Conservation (phyloP, 2,797 vertebrate genomes). For the Scarus forsteni region DNA sequence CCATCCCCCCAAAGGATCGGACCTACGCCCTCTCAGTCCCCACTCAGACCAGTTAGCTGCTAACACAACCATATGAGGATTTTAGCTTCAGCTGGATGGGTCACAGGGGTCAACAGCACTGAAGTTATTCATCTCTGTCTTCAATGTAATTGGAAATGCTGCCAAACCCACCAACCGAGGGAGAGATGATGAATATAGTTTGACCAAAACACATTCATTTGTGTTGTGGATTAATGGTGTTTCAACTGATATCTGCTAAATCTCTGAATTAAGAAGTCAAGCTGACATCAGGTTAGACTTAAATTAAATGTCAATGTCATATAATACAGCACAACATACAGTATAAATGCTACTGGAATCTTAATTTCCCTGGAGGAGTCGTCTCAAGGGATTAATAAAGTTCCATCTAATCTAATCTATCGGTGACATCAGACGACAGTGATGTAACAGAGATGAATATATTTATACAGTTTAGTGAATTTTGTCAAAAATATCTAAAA, state of each 20-base stretch:
- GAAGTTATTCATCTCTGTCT: conserved; percentile 58
- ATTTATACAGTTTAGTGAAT: too few relatives aligned
- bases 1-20: conserved; percentile 48
- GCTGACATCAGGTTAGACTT: background rate
- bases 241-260: background rate
- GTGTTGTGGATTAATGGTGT: conserved; percentile 8
- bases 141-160: conserved; percentile 49
- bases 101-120: conserved; percentile 39
- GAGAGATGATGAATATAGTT: conserved; percentile 4
- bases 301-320: background rate
- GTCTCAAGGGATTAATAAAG: too few relatives aligned
- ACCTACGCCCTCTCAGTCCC: conserved; percentile 54
- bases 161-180: conserved; percentile 15
- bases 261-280: background rate
- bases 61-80: conserved; percentile 37
- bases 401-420: too few relatives aligned
- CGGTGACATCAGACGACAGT: too few relatives aligned
- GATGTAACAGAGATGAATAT: too few relatives aligned
- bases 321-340: too few relatives aligned
- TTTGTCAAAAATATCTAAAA: too few relatives aligned
- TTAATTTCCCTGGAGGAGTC: too few relatives aligned
- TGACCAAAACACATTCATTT: conserved; percentile 3
- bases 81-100: conserved; percentile 39
- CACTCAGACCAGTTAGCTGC: conserved; percentile 28
- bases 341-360: too few relatives aligned